These are phyloP conservation scores for Chionis minor DNA, from an alignment of 2,113 vertebrate species.

Conservation along the genomic window DNA sequence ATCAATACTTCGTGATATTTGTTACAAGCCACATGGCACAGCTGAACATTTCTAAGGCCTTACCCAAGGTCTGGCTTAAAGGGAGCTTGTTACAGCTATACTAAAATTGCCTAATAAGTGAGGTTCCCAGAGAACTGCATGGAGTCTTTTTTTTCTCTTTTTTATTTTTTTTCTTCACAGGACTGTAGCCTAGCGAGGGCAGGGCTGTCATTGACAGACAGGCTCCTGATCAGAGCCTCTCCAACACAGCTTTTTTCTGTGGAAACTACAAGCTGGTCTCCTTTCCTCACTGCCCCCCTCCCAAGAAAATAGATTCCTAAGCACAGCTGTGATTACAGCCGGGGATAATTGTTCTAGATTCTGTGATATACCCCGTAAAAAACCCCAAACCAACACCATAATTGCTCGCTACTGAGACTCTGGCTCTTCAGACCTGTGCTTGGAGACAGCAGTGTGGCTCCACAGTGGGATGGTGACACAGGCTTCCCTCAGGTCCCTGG, in stretches of 20 bases:
- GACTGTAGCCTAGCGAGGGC: not conserved
- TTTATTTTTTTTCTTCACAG: not conserved
- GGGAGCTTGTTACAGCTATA: constrained; percentile 18
- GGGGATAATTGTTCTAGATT: not conserved
- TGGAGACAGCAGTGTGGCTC: not conserved
- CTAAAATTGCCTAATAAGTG: constrained; percentile 31
- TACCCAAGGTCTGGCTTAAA: constrained; percentile 38
- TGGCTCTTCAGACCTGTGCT: not conserved
- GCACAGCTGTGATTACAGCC: not conserved
- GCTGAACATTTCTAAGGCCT: constrained; percentile 34
- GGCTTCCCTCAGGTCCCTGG: not conserved
- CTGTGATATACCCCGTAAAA: not conserved
- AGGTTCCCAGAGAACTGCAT: not conserved
- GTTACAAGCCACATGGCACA: constrained; percentile 58
- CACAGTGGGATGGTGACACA: not conserved
- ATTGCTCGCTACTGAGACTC: not conserved
- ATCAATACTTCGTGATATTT: constrained; percentile 58
- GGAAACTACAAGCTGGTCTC: not conserved
- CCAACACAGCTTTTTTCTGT: not conserved
- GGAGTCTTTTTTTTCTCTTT: not conserved
- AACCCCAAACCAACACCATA: not conserved
- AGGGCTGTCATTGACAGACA: not conserved
- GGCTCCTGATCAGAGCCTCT: not conserved
- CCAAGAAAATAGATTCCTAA: not conserved
- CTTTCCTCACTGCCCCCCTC: accelerated